Percentiles rank a stretch among this genome's conserved stretches.
These are phyloP conservation scores for Macaria liturata DNA, from an alignment of 2,888 invertebrate species.

Conservation along the genomic window DNA sequence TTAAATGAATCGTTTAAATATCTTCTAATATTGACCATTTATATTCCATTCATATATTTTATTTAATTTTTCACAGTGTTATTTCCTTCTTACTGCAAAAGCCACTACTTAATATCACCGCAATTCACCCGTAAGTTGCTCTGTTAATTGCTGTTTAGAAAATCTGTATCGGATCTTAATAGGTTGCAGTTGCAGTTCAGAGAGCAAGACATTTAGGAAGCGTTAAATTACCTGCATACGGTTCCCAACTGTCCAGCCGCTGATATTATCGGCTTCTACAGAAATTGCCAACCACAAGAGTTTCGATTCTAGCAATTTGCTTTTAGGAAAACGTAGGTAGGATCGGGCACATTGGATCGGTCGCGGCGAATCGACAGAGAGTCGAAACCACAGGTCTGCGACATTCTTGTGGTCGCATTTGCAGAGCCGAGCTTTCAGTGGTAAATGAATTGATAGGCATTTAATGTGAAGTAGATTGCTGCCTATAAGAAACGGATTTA, in stretches of 20 bases:
- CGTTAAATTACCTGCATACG: constrained; percentile 13
- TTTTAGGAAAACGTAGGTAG: constrained; percentile 45
- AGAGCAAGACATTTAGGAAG: constrained; percentile 10
- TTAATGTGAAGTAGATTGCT: no score
- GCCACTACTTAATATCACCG: not conserved
- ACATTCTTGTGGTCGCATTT: no score
- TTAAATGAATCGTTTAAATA: no score
- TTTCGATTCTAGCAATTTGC: constrained; percentile 60
- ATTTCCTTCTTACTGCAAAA: not conserved
- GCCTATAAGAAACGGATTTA: no score
- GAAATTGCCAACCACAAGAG: constrained; percentile 51
- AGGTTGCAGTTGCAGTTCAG: not conserved
- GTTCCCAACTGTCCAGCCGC: constrained; percentile 17
- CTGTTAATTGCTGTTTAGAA: not conserved
- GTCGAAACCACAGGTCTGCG: constrained; percentile 24
- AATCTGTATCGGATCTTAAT: constrained; percentile 1
- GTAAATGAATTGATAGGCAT: no score
- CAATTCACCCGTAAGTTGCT: not conserved
- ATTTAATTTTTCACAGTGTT: no score
- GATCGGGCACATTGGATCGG: constrained; percentile 1
- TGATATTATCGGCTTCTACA: constrained; percentile 52
- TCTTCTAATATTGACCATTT: no score
- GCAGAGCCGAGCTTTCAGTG: no score
- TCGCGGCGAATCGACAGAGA: constrained; percentile 21
- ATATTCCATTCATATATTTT: no score